Base-by-base conservation (phyloP, 1,140 invertebrate genomes). In the Arion vulgaris region DNA sequence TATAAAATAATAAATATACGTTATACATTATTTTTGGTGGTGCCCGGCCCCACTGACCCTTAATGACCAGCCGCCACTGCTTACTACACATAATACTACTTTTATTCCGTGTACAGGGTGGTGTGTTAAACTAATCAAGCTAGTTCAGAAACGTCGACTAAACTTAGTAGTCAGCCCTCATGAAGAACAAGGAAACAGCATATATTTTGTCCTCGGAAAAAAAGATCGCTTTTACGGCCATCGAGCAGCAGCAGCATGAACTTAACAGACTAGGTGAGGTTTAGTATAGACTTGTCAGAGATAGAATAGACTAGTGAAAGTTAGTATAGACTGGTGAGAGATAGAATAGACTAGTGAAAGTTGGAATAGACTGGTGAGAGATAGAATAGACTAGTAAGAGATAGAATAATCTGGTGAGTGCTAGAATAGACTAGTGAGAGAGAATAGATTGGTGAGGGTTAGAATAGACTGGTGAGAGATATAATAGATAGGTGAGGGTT, bases 201-300 rank as follows among this genome's bases (percentile, higher is more conserved):
- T 36, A 39, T 7, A 68, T 41, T 19, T 34, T 78, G 36, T 51
- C 51, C 5, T 26, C 49, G 2, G 53, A 78, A 57, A 78, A 78
- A 28, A 78, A 66, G 76, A 78, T 78, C n/a, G 76, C 76, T 26
- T 78, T 78, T 36, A 78, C 76, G 26, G 76, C 76, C 53, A 78
- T 78, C 38, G 76, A 78, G 36, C 76, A 78, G 28, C 76, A 78
- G 34, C 45, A 57, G 57, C 34, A 38, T n/a, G 76, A 78, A 34
- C 76, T 78, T 1, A 62, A 66, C 34, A 66, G 57, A 23, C 32
- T 78, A 26, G 76, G 76, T 78, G 28, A 57, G 71, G 28, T n/a
- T 66, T 49, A n/a, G n/a, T n/a, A n/a, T 49, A 49, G 19, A 49
- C 45, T 49, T 9, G 45, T 11, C 9, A 49, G 5, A 23, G 57